Conservation (phyloP, 2,888 invertebrate species). For the Zaprionus bogoriensis region DNA sequence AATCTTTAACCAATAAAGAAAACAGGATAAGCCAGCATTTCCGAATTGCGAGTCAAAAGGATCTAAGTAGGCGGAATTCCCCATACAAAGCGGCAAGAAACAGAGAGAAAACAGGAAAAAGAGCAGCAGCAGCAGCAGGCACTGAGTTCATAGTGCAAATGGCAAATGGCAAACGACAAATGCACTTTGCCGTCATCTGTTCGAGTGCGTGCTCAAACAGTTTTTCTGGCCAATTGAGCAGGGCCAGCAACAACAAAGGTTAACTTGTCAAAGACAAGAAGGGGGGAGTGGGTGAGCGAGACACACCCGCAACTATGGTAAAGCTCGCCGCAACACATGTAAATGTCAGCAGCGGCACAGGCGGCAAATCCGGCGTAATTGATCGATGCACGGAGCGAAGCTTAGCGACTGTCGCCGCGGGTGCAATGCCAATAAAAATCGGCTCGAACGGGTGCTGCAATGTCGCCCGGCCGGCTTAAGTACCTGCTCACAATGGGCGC, state of each 20-base stretch:
- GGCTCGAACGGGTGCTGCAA: conserved; percentile 26
- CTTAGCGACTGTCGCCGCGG: conserved; percentile 74
- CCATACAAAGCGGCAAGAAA: conserved; percentile 33
- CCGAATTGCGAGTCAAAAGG: conserved; percentile 79
- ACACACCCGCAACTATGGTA: conserved; percentile 46
- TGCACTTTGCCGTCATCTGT: conserved; percentile 69
- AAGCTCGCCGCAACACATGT: conserved; percentile 74
- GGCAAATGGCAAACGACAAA: conserved; percentile 33
- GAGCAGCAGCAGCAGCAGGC: conserved; percentile 17
- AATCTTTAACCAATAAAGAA: conserved; percentile 76
- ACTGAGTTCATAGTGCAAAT: not conserved
- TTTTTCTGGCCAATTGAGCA: conserved; percentile 74
- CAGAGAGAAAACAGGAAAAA: conserved; percentile 11
- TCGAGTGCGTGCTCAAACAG: conserved; percentile 68
- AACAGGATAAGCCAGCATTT: conserved; percentile 80
- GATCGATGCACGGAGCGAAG: conserved; percentile 72
- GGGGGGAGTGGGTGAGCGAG: not conserved
- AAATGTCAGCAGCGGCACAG: conserved; percentile 61
- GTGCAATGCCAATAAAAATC: conserved; percentile 65
- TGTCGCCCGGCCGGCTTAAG: conserved; percentile 63
- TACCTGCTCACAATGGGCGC: conserved; percentile 71
- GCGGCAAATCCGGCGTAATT: conserved; percentile 70
- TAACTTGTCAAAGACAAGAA: conserved; percentile 19
- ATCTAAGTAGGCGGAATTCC: conserved; percentile 78
- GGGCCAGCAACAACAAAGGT: conserved; percentile 35